Conservation (phyloP, 1,140 invertebrate genomes). For the Lordiphosa stackelbergi region DNA sequence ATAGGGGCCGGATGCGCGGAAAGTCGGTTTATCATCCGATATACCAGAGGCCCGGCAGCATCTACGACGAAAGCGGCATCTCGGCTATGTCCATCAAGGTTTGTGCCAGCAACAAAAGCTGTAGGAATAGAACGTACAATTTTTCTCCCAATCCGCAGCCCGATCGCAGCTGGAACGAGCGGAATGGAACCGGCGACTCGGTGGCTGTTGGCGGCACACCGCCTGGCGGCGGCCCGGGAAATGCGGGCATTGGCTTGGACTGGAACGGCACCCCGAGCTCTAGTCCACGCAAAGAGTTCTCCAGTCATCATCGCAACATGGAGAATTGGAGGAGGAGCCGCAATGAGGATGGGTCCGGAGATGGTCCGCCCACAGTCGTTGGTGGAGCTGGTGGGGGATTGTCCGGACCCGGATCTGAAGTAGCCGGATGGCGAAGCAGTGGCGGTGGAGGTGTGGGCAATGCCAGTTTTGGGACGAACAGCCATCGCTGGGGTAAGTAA, state of each 20-base stretch:
- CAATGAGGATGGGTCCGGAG: conserved; percentile 77
- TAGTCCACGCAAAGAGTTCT: conserved; percentile 82
- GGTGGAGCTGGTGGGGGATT: conserved; percentile 6
- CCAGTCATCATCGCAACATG: conserved; percentile 79
- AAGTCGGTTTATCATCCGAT: conserved; percentile 77
- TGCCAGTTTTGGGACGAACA: conserved; percentile 25
- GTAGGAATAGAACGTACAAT: background rate
- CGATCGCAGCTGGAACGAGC: conserved; percentile 80
- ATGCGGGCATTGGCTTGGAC: conserved; percentile 60
- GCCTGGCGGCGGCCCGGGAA: conserved; percentile 69
- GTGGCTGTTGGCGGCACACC: conserved; percentile 17
- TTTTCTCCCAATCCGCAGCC: conserved; percentile 17
- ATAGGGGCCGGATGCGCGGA: conserved; percentile 80
- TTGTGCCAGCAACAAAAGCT: background rate
- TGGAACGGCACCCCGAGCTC: conserved; percentile 80
- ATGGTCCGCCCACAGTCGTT: conserved; percentile 18
- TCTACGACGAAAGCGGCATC: conserved; percentile 62
- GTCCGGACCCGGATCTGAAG: conserved; percentile 22
- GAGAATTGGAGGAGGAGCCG: conserved; percentile 82
- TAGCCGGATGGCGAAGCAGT: conserved; percentile 57
- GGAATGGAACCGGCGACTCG: conserved; percentile 80
- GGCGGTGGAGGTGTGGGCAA: conserved; percentile 12
- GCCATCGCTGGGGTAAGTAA: conserved; percentile 62
- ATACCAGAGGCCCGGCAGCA: conserved; percentile 63
- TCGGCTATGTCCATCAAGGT: conserved; percentile 48